These are phyloP conservation scores for Geophilus truncorum DNA, from an alignment of 2,888 invertebrate species.

Conservation along the genomic window DNA sequence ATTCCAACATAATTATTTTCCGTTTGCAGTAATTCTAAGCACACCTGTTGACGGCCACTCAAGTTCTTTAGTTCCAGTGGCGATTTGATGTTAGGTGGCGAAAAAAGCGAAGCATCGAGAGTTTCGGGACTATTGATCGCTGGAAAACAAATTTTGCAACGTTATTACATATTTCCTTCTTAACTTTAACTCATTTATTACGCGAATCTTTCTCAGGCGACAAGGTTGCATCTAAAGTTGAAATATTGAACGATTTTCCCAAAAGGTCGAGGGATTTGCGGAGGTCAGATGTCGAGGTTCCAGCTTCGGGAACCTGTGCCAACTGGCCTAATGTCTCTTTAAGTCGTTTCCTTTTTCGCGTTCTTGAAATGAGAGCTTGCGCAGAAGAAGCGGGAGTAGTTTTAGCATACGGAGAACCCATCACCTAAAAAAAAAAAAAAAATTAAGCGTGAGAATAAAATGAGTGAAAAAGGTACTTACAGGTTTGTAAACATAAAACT, in stretches of 20 bases:
- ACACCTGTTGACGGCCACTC: slow-evolving; percentile 73
- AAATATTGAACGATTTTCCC: slow-evolving; percentile 75
- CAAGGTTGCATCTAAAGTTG: slow-evolving; percentile 80
- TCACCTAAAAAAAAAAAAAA: background rate
- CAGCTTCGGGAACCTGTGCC: slow-evolving; percentile 50
- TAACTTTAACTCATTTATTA: background rate
- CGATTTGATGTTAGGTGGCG: slow-evolving; percentile 32
- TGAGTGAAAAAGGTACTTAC: slow-evolving; percentile 33
- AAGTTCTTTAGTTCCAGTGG: slow-evolving; percentile 58
- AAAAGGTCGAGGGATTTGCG: slow-evolving; percentile 60
- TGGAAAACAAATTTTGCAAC: background rate
- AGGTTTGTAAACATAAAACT: slow-evolving; percentile 61
- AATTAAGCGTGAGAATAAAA: background rate
- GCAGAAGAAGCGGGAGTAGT: background rate
- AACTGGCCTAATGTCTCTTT: slow-evolving; percentile 59
- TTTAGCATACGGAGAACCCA: background rate
- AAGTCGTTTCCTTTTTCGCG: slow-evolving; percentile 76
- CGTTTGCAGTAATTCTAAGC: slow-evolving; percentile 88
- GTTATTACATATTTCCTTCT: background rate
- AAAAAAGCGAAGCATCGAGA: background rate
- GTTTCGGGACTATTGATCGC: background rate
- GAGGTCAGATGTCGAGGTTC: background rate
- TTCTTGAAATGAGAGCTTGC: slow-evolving; percentile 44
- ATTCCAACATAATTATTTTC: slow-evolving; percentile 97
- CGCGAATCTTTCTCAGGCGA: slow-evolving; percentile 59